phyloP scores from a whole-genome alignment of 2,113 vertebrate genomes.

The Cacatua alba region DNA sequence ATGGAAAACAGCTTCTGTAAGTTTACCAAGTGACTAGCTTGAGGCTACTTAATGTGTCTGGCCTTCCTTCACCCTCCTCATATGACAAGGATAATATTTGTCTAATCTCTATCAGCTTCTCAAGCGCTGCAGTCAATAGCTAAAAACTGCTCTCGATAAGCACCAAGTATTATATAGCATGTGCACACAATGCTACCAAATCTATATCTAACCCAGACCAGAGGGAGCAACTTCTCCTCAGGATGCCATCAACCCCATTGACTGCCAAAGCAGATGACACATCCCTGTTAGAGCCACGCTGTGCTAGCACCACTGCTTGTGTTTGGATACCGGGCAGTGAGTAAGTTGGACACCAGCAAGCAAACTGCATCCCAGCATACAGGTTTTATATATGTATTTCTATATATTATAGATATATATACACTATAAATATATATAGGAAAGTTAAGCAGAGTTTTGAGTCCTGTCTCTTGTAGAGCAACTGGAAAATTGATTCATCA shows the following conservation, averaged over 20 bases:
- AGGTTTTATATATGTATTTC: neutral
- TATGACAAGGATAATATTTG: conserved; percentile 7
- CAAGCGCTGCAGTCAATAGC: neutral
- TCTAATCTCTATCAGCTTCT: neutral
- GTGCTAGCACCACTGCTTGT: rapidly evolving
- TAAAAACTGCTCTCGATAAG: neutral
- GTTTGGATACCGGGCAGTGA: neutral
- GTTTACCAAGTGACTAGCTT: conserved; percentile 10
- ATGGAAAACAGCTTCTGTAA: neutral
- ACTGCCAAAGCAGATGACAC: neutral
- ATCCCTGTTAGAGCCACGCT: neutral
- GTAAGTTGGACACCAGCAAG: neutral
- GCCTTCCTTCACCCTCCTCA: neutral
- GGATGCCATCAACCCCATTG: neutral
- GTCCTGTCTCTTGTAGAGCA: neutral
- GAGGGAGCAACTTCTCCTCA: neutral
- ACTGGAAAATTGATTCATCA: conserved; percentile 63
- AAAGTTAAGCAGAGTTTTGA: neutral
- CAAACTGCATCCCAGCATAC: neutral
- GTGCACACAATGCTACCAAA: neutral
- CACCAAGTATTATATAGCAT: neutral
- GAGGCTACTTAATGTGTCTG: conserved; percentile 16
- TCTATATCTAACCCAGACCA: neutral
- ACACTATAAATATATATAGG: neutral
- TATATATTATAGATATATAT: neutral